These are phyloP conservation scores for Drosophila paranaensis DNA, from an alignment of 2,888 invertebrate species.

Conservation along the genomic window DNA sequence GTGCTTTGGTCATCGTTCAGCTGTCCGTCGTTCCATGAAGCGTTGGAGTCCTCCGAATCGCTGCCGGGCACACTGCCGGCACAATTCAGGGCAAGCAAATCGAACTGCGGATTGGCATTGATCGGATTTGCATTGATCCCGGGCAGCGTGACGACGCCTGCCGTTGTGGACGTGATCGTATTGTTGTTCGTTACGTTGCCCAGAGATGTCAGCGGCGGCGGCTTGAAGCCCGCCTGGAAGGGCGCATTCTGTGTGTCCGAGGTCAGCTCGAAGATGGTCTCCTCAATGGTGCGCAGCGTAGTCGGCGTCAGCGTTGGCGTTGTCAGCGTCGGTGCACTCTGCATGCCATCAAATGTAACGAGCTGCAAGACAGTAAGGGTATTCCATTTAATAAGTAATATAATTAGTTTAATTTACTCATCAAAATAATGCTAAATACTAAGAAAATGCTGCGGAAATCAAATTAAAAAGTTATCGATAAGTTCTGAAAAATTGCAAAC, in stretches of 20 bases:
- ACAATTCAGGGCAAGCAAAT: slow-evolving; percentile 34
- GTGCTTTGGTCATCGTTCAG: slow-evolving; percentile 83
- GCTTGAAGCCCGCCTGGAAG: slow-evolving; percentile 97
- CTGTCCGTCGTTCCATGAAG: slow-evolving; percentile 81
- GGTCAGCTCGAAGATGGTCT: slow-evolving; percentile 94
- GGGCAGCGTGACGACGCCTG: slow-evolving; percentile 26
- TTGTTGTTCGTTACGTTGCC: slow-evolving; percentile 34
- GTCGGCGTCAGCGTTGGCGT: slow-evolving; percentile 98
- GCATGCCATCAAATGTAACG: slow-evolving; percentile 93
- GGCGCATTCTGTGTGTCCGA: slow-evolving; percentile 90
- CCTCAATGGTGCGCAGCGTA: slow-evolving; percentile 95
- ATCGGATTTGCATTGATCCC: slow-evolving; percentile 33
- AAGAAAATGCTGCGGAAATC: not conserved
- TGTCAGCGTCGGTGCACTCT: slow-evolving; percentile 95
- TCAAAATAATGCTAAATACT: not conserved
- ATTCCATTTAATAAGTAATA: not conserved
- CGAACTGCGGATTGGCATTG: slow-evolving; percentile 34
- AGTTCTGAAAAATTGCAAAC: not conserved
- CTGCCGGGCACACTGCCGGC: slow-evolving; percentile 52
- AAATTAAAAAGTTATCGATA: not conserved
- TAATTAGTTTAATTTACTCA: not conserved
- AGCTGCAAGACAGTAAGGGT: slow-evolving; percentile 87
- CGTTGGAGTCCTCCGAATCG: slow-evolving; percentile 83
- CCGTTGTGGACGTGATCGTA: slow-evolving; percentile 24
- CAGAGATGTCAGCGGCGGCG: slow-evolving; percentile 90